phyloP scores from a whole-genome alignment of 2,797 vertebrate species.

The Brachymystax lenok region DNA sequence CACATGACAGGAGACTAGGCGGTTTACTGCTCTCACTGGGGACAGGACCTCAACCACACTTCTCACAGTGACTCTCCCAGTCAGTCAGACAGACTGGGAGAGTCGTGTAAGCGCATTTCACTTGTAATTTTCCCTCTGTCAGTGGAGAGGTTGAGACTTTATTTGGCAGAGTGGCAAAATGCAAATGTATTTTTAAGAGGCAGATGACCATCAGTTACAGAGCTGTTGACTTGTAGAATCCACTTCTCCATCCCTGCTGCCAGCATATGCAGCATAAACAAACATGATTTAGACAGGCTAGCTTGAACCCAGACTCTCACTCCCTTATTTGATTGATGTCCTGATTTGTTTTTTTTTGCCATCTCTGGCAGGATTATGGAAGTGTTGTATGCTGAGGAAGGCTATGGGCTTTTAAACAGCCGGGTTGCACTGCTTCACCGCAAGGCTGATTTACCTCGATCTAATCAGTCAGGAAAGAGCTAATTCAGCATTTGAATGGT shows the following conservation, averaged over 20 bases:
- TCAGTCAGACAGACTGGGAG: neutral
- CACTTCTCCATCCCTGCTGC: constrained; percentile 8
- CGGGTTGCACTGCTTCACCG: neutral
- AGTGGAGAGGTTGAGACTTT: neutral
- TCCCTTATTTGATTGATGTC: constrained; percentile 26
- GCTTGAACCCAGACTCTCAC: constrained; percentile 15
- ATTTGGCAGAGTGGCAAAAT: neutral
- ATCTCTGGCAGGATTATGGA: constrained; percentile 13
- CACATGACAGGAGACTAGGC: neutral
- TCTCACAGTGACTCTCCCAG: neutral
- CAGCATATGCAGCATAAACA: constrained; percentile 38
- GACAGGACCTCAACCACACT: neutral
- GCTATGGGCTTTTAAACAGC: constrained; percentile 1
- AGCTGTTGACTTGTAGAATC: constrained; percentile 22
- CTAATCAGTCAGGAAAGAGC: constrained; percentile 5
- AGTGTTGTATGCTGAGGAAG: constrained; percentile 3
- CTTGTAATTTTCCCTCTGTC: neutral
- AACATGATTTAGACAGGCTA: constrained; percentile 46
- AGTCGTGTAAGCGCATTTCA: neutral
- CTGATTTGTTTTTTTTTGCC: constrained; percentile 20
- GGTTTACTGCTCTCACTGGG: neutral
- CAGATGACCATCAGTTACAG: constrained; percentile 3
- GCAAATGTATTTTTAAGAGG: constrained; percentile 3
- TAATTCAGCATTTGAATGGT: neutral
- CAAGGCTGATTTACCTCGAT: constrained; percentile 8